phyloP scores from a whole-genome alignment of 1,140 invertebrate genomes.

The Tetranychus urticae region DNA sequence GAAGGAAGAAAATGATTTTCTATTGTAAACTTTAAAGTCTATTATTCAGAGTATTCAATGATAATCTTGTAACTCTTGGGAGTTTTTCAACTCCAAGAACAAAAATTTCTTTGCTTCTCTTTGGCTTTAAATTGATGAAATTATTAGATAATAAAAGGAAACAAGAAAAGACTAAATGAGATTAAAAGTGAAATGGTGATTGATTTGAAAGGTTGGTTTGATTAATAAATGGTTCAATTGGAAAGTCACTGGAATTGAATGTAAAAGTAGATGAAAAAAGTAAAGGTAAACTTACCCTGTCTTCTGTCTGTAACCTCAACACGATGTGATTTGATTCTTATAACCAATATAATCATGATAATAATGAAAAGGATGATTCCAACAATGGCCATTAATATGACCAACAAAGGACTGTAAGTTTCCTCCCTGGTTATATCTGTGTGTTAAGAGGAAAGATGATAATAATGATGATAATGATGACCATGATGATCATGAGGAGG shows the following conservation, averaged over 20 bases:
- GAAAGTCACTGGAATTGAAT: background rate
- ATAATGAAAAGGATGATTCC: background rate
- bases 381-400: background rate
- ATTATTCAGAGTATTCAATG: background rate
- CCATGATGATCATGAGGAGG: background rate
- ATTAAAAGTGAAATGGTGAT: background rate
- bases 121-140: too few species aligned
- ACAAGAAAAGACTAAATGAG: background rate
- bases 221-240: background rate
- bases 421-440: background rate
- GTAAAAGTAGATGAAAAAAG: background rate
- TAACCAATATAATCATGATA: background rate
- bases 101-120: background rate
- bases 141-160: too few species aligned
- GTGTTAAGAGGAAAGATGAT: background rate
- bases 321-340: background rate
- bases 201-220: background rate
- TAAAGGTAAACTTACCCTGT: background rate
- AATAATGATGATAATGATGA: background rate
- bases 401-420: background rate
- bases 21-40: background rate
- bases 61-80: background rate
- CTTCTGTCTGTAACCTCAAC: background rate
- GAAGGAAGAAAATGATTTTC: background rate
- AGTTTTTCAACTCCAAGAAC: background rate